Percentiles rank a stretch among this genome's conserved stretches.
Evolutionary conservation across 2,888 invertebrate species (phyloP).

Genomic region (Alloscopus bannaensis): DNA sequence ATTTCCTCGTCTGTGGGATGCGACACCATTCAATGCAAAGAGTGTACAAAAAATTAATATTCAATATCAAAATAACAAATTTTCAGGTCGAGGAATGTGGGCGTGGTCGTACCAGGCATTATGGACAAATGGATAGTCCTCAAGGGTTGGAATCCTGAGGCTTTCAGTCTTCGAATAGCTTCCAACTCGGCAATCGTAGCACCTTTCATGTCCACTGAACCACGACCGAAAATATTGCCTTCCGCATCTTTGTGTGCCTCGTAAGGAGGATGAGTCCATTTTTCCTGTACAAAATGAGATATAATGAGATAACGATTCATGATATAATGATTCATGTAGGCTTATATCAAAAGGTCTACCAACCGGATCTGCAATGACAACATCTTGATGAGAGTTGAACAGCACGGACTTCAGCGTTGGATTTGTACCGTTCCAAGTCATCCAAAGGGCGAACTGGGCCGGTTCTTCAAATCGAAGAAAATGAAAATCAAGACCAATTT

Average conservation of each 20-base stretch:
- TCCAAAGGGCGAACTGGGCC: slow-evolving; percentile 75
- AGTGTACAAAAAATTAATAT: not conserved
- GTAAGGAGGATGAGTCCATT: slow-evolving; percentile 94
- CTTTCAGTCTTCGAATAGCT: slow-evolving; percentile 81
- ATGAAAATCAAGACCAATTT: slow-evolving; percentile 58
- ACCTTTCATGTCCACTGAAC: slow-evolving; percentile 92
- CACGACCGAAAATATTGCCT: slow-evolving; percentile 91
- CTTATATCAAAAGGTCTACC: slow-evolving; percentile 73
- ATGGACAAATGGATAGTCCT: slow-evolving; percentile 84
- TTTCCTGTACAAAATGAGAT: slow-evolving; percentile 79
- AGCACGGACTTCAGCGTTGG: slow-evolving; percentile 84
- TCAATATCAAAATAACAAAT: not conserved
- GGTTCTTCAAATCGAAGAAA: slow-evolving; percentile 44
- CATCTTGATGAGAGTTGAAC: slow-evolving; percentile 97
- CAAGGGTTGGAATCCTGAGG: slow-evolving; percentile 77
- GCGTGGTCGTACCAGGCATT: slow-evolving; percentile 80
- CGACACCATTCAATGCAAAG: no score
- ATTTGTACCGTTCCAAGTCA: slow-evolving; percentile 88
- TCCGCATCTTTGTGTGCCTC: slow-evolving; percentile 88
- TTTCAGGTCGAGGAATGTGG: not conserved
- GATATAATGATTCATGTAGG: not conserved
- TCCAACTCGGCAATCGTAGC: slow-evolving; percentile 86
- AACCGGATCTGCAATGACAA: slow-evolving; percentile 94
- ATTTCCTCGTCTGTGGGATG: slow-evolving; percentile 95
- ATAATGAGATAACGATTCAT: not conserved